phyloP scores from a whole-genome alignment of 2,113 vertebrate species.

The Dicrurus megarhynchus region DNA sequence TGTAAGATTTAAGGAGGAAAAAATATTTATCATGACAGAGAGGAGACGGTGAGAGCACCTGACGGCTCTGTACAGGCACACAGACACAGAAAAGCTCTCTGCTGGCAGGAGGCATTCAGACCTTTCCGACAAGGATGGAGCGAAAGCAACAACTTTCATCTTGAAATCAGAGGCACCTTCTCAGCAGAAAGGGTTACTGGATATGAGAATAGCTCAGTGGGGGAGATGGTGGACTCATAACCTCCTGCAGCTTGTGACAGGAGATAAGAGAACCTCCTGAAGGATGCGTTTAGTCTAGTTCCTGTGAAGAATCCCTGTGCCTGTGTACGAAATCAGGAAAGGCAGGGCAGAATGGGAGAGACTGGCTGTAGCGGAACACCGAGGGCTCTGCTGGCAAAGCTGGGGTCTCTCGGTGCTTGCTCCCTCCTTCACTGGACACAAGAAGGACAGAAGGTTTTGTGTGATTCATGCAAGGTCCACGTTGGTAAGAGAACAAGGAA shows the following conservation, averaged over 20 bases:
- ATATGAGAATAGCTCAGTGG: not conserved
- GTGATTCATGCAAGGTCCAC: not conserved
- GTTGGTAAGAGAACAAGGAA: not conserved
- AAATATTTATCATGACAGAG: not conserved
- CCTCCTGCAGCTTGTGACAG: not conserved
- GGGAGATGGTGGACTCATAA: not conserved
- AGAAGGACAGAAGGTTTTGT: not conserved
- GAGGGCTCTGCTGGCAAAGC: not conserved
- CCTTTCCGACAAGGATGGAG: not conserved
- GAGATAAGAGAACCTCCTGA: not conserved
- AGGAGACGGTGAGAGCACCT: not conserved
- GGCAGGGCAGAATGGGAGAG: not conserved
- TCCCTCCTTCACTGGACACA: rapidly evolving
- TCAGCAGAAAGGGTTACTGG: not conserved
- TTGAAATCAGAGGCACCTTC: not conserved
- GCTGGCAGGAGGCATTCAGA: not conserved
- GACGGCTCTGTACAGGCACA: not conserved
- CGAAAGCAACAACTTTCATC: not conserved
- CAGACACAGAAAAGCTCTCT: not conserved
- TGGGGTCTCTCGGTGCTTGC: not conserved
- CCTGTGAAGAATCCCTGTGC: not conserved
- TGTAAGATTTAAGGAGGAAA: not conserved
- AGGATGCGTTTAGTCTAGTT: not conserved
- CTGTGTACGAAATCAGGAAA: not conserved
- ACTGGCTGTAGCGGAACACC: not conserved